These are phyloP conservation scores for Ammospiza caudacuta DNA, from an alignment of 2,113 vertebrate species.

Conservation along the genomic window DNA sequence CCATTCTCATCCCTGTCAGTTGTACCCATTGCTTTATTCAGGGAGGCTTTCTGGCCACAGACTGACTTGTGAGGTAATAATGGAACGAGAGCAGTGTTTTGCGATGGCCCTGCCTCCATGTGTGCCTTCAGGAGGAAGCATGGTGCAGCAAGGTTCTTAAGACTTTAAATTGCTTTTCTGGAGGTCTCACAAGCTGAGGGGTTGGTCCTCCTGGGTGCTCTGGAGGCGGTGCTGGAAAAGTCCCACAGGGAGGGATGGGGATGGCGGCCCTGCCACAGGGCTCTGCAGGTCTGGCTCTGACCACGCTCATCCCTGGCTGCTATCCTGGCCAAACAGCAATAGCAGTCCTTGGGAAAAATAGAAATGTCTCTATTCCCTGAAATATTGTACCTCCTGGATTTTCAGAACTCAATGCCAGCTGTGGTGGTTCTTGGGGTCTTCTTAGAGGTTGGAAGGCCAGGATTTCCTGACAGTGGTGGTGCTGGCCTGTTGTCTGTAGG, in stretches of 20 bases:
- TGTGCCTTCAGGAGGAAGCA: not conserved
- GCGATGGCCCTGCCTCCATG: not conserved
- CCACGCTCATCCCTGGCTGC: not conserved
- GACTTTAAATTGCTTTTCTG: not conserved
- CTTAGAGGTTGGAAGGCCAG: not conserved
- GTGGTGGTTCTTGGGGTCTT: not conserved
- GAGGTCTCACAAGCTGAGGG: not conserved
- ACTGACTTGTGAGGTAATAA: not conserved
- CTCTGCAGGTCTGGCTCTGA: accelerated
- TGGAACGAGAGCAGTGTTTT: not conserved
- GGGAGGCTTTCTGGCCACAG: not conserved
- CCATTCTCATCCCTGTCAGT: not conserved
- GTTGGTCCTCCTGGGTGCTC: not conserved
- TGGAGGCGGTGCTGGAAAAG: not conserved
- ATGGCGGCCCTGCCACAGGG: accelerated
- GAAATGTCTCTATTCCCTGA: not conserved
- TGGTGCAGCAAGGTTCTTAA: not conserved
- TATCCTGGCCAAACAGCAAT: not conserved
- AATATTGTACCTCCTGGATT: not conserved
- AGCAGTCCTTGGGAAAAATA: not conserved
- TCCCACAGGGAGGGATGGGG: not conserved
- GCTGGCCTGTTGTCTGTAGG: not conserved
- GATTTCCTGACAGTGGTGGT: not conserved
- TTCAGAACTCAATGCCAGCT: not conserved
- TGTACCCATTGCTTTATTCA: not conserved